Evolutionary conservation across 2,113 vertebrate species (phyloP).

Genomic region (Zingel zingel): DNA sequence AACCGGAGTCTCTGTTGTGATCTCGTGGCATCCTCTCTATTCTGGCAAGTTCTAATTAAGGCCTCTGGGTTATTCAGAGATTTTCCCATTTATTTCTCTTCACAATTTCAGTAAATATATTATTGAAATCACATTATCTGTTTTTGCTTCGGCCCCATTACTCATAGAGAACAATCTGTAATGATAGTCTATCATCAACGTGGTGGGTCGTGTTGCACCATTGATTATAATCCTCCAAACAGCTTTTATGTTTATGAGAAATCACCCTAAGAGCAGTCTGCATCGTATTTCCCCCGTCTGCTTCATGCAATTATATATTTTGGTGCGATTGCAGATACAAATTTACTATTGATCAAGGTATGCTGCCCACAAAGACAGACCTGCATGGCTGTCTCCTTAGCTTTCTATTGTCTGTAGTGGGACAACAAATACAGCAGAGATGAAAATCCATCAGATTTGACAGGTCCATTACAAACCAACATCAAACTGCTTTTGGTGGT

Average conservation of each 20-base stretch:
- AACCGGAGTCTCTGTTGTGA: slow-evolving; percentile 17
- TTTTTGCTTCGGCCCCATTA: slow-evolving; percentile 80
- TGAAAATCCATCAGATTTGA: slow-evolving; percentile 80
- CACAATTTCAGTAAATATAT: slow-evolving; percentile 78
- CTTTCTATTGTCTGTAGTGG: slow-evolving; percentile 70
- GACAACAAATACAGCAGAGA: slow-evolving; percentile 69
- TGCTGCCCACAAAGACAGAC: slow-evolving; percentile 35
- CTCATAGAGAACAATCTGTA: slow-evolving; percentile 82
- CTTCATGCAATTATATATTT: slow-evolving; percentile 75
- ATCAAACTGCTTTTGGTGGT: slow-evolving; percentile 75
- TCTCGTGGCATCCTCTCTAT: slow-evolving; percentile 18
- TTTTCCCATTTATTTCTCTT: slow-evolving; percentile 62
- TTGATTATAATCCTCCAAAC: slow-evolving; percentile 83
- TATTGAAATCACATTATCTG: slow-evolving; percentile 85
- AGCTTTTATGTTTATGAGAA: slow-evolving; percentile 85
- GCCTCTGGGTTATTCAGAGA: slow-evolving; percentile 61
- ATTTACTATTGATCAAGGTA: slow-evolving; percentile 76
- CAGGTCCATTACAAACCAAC: slow-evolving; percentile 77
- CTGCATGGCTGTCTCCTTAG: slow-evolving; percentile 62
- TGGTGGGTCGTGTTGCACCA: slow-evolving; percentile 81
- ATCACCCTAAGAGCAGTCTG: slow-evolving; percentile 76
- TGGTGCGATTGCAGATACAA: slow-evolving; percentile 68
- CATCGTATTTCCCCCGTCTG: slow-evolving; percentile 62
- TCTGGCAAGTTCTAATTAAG: slow-evolving; percentile 70
- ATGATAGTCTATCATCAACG: slow-evolving; percentile 82